A percentile compares a stretch with the other conserved stretches of the same genome.
These are phyloP conservation scores for Motacilla alba DNA, from an alignment of 2,113 vertebrate species.

Conservation along the genomic window DNA sequence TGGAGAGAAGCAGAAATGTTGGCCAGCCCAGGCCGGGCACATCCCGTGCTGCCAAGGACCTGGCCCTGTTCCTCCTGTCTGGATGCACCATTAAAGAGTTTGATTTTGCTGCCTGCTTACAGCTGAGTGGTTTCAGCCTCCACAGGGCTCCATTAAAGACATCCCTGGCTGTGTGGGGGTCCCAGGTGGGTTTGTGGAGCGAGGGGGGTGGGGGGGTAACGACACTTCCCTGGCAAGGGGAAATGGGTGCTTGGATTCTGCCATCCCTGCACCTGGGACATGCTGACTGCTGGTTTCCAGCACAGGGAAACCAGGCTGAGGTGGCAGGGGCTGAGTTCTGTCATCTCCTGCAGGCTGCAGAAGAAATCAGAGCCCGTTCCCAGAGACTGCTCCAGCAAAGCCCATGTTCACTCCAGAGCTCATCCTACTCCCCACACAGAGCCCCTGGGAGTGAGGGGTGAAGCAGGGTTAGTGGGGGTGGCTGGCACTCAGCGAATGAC, in stretches of 20 bases:
- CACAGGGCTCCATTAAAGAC: background rate
- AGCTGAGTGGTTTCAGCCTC: constrained; percentile 14
- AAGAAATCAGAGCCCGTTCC: background rate
- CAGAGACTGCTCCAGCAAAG: background rate
- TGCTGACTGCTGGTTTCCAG: background rate
- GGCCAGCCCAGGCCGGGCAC: rapidly evolving
- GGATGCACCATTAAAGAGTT: constrained; percentile 14
- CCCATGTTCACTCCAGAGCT: rapidly evolving
- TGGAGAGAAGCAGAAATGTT: background rate
- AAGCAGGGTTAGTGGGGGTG: background rate
- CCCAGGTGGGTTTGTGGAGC: background rate
- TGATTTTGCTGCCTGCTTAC: background rate
- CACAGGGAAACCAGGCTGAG: rapidly evolving
- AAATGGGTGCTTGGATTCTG: background rate
- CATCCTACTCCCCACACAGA: background rate
- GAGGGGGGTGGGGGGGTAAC: background rate
- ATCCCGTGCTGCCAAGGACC: background rate
- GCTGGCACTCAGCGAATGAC: background rate
- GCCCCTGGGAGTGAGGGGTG: rapidly evolving
- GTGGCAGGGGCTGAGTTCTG: background rate
- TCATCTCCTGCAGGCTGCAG: background rate
- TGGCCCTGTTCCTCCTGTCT: background rate
- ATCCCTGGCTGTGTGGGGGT: background rate
- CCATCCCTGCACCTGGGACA: rapidly evolving
- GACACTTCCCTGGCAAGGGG: background rate